These are phyloP conservation scores for Drosophila prolongata DNA, from an alignment of 2,888 invertebrate species.

Conservation along the genomic window DNA sequence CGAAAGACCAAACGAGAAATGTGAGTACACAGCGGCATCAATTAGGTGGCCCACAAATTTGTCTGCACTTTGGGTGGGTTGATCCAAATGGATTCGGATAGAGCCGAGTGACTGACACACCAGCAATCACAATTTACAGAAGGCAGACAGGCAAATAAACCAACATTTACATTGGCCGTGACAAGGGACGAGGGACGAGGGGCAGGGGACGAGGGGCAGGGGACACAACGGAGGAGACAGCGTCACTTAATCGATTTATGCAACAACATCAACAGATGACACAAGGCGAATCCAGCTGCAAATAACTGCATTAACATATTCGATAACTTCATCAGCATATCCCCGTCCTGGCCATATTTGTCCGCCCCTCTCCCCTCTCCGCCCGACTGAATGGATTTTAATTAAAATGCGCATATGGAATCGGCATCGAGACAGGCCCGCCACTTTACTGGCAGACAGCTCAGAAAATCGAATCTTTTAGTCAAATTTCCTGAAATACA, in stretches of 20 bases:
- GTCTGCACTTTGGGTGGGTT: too few species aligned
- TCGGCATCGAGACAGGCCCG: slow-evolving; percentile 50
- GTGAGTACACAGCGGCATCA: slow-evolving; percentile 56
- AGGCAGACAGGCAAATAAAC: slow-evolving; percentile 51
- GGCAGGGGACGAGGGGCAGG: neutral
- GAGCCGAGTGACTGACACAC: slow-evolving; percentile 30
- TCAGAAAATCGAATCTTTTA: slow-evolving; percentile 56
- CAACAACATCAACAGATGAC: slow-evolving; percentile 49
- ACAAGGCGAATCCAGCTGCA: slow-evolving; percentile 42
- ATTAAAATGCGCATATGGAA: slow-evolving; percentile 72
- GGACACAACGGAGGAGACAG: slow-evolving; percentile 20
- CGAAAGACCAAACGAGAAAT: neutral
- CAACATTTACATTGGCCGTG: slow-evolving; percentile 63
- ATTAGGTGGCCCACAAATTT: slow-evolving; percentile 73
- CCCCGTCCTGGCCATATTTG: too few species aligned
- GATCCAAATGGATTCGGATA: slow-evolving; percentile 15
- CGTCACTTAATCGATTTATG: slow-evolving; percentile 73
- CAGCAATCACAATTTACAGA: slow-evolving; percentile 58
- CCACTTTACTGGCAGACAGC: slow-evolving; percentile 20
- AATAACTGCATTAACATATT: slow-evolving; percentile 71
- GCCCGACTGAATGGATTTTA: slow-evolving; percentile 44
- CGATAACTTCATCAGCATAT: slow-evolving; percentile 52
- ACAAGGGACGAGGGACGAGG: slow-evolving; percentile 3
- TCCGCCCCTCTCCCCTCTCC: neutral
- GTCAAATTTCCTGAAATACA: slow-evolving; percentile 56